phyloP scores from a whole-genome alignment of 2,113 vertebrate species.

The Parus major region DNA sequence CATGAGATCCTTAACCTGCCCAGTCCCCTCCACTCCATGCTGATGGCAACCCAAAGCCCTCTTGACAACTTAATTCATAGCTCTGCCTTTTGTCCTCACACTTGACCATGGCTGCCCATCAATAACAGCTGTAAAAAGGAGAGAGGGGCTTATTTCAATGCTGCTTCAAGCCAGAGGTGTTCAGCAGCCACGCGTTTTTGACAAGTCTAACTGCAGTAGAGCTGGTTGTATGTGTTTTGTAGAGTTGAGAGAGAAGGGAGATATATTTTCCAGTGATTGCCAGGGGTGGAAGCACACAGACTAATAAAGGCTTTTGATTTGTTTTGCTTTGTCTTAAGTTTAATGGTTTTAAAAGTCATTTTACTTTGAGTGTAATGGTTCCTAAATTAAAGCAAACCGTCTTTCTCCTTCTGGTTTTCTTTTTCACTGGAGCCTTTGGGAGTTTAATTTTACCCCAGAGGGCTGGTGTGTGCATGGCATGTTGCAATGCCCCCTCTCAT shows the following conservation, averaged over 20 bases:
- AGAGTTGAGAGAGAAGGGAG: background rate
- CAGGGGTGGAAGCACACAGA: background rate
- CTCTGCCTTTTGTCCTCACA: background rate
- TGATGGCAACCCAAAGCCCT: background rate
- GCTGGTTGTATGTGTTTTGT: background rate
- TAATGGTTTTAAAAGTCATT: background rate
- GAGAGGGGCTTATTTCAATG: background rate
- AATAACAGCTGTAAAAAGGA: background rate
- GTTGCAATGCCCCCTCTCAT: background rate
- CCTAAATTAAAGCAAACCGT: background rate
- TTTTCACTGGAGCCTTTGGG: background rate
- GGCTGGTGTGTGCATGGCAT: background rate
- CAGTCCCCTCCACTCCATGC: background rate
- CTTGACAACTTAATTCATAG: background rate
- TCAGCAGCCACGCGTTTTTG: background rate
- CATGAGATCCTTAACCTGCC: background rate
- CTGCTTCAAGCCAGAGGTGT: background rate
- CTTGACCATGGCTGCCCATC: background rate
- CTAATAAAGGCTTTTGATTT: background rate
- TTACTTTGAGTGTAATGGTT: background rate
- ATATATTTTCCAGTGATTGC: background rate
- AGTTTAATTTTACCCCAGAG: background rate
- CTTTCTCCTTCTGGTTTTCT: background rate
- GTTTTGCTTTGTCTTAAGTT: background rate
- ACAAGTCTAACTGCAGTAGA: background rate